Conservation (phyloP, 2,113 vertebrate species). For the Nettapus auritus region DNA sequence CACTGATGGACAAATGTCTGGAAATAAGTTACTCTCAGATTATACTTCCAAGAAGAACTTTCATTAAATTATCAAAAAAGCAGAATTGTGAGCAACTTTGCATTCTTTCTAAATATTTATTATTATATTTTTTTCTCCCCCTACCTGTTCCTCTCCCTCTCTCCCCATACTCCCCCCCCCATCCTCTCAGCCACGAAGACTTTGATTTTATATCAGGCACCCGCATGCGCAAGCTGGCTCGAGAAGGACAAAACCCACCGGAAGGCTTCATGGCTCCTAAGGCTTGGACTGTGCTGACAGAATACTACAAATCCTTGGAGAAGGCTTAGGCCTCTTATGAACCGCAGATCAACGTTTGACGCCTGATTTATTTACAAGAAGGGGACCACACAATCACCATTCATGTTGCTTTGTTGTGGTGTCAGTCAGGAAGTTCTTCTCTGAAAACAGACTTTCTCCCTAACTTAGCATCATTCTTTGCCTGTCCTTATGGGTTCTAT, state of each 20-base stretch:
- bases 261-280: slow-evolving; percentile 97
- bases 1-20: background rate
- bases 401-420: slow-evolving; percentile 69
- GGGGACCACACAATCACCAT: slow-evolving; percentile 69
- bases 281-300: slow-evolving; percentile 93
- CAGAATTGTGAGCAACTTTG: background rate
- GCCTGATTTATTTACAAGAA: slow-evolving; percentile 49
- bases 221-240: slow-evolving; percentile 94
- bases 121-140: background rate
- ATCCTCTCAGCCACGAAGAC: slow-evolving; percentile 87
- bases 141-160: background rate
- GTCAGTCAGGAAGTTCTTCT: slow-evolving; percentile 68
- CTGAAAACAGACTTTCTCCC: slow-evolving; percentile 65
- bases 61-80: background rate
- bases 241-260: slow-evolving; percentile 92
- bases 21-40: background rate
- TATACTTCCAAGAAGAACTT: background rate
- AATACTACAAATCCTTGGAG: slow-evolving; percentile 95
- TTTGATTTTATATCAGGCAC: slow-evolving; percentile 99
- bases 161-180: background rate
- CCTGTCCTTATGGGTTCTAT: slow-evolving; percentile 72
- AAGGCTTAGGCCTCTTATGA: slow-evolving; percentile 81
- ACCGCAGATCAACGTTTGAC: slow-evolving; percentile 56
- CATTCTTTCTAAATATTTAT: background rate
- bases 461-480: slow-evolving; percentile 65